Percentiles rank a stretch among this genome's conserved stretches.
phyloP scores from a whole-genome alignment of 2,797 vertebrate species.

The Pseudopleuronectes americanus region DNA sequence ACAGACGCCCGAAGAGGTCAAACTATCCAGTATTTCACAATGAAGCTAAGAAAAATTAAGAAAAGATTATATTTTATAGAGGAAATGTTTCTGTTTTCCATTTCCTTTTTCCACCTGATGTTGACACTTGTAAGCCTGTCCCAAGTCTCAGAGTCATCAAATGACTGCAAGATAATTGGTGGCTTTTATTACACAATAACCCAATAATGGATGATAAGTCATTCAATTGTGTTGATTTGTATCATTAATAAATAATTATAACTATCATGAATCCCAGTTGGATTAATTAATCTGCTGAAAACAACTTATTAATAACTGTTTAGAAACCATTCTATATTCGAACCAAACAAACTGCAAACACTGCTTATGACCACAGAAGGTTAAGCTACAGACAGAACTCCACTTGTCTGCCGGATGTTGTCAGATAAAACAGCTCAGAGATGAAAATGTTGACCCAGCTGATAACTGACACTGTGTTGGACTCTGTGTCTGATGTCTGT shows the following conservation, averaged over 20 bases:
- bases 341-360: too few relatives aligned
- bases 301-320: too few relatives aligned
- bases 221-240: background rate
- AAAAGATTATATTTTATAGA: background rate
- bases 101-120: background rate
- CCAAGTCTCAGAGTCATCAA: background rate
- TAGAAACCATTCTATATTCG: too few relatives aligned
- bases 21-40: too few relatives aligned
- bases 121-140: background rate
- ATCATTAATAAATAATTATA: background rate
- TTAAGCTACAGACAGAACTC: too few relatives aligned
- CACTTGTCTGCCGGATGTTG: too few relatives aligned
- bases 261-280: too few relatives aligned
- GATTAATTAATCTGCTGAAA: too few relatives aligned
- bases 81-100: too few relatives aligned
- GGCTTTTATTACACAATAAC: background rate
- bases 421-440: background rate
- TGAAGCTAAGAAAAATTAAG: too few relatives aligned
- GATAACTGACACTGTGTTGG: background rate
- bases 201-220: background rate
- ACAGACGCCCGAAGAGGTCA: background rate
- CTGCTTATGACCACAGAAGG: too few relatives aligned
- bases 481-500: slow-evolving; percentile 11
- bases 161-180: background rate
- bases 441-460: background rate